Percentiles rank a stretch among this genome's conserved stretches.
Conservation (phyloP, 2,797 vertebrate species). For the Microctenopoma stevenorrisi region DNA sequence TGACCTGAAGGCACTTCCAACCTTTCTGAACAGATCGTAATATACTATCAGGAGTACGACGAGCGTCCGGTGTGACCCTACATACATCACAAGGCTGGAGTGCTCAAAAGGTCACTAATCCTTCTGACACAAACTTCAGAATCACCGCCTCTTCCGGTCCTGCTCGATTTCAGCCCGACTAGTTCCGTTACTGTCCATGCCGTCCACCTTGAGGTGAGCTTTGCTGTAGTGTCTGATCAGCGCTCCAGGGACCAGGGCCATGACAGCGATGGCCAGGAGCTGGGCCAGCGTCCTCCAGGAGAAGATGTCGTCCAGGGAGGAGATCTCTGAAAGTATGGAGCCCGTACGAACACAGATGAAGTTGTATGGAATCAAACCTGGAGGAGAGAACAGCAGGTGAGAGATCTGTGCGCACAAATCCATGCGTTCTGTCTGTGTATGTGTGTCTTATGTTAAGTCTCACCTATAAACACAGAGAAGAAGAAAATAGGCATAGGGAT, state of each 20-base stretch:
- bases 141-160: slow-evolving; percentile 83
- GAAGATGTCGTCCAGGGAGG: slow-evolving; percentile 94
- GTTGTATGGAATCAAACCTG: slow-evolving; percentile 97
- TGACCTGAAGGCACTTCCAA: slow-evolving; percentile 26
- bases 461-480: slow-evolving; percentile 95
- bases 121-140: neutral
- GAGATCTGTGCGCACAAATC: no score
- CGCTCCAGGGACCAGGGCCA: slow-evolving; percentile 90
- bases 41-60: neutral
- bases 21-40: slow-evolving; percentile 12
- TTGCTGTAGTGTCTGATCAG: slow-evolving; percentile 89
- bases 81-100: slow-evolving; percentile 29
- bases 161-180: slow-evolving; percentile 50
- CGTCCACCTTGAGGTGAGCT: slow-evolving; percentile 83
- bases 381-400: neutral
- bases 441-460: slow-evolving; percentile 38
- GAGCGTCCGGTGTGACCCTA: slow-evolving; percentile 28
- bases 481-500: slow-evolving; percentile 93
- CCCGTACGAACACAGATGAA: slow-evolving; percentile 98
- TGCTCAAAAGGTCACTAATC: slow-evolving; percentile 32
- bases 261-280: slow-evolving; percentile 90
- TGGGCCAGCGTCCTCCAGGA: slow-evolving; percentile 92
- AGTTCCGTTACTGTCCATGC: slow-evolving; percentile 62
- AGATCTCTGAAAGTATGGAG: slow-evolving; percentile 92
- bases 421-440: neutral